Percentiles rank a stretch among this genome's conserved stretches.
These are phyloP conservation scores for Neopipo cinnamomea DNA, from an alignment of 2,113 vertebrate genomes.

Conservation along the genomic window DNA sequence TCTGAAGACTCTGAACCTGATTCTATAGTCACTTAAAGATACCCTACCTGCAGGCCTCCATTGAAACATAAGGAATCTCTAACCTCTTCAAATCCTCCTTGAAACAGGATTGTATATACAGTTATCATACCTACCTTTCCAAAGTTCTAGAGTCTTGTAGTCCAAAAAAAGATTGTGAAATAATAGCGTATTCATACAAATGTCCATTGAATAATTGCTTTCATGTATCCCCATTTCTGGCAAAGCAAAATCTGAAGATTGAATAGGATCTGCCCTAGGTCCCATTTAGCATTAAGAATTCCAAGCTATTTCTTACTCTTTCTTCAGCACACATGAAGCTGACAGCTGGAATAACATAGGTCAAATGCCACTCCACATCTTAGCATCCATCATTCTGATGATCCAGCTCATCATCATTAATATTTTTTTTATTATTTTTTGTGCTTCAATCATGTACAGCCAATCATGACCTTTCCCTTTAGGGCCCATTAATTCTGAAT, in stretches of 20 bases:
- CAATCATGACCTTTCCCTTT: neutral
- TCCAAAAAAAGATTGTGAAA: neutral
- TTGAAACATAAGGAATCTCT: neutral
- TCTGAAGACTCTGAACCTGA: neutral
- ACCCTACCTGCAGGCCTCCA: neutral
- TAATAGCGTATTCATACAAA: neutral
- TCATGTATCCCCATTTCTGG: neutral
- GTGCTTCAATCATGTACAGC: neutral
- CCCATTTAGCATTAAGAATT: neutral
- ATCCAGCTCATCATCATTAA: neutral
- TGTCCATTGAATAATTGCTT: neutral
- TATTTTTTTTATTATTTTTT: neutral
- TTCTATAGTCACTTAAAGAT: neutral
- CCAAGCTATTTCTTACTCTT: neutral
- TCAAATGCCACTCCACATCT: neutral
- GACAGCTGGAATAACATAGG: neutral
- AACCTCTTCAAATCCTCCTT: neutral
- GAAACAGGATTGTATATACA: neutral
- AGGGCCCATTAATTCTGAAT: neutral
- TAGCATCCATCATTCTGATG: neutral
- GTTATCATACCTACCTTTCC: neutral
- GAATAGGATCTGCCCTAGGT: neutral
- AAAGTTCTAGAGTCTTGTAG: neutral
- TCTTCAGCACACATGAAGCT: neutral
- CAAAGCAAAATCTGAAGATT: neutral